A percentile compares a stretch with the other conserved stretches of the same genome.
Evolutionary conservation across 2,888 invertebrate genomes (phyloP).

Genomic region (Synanthedon formicaeformis): DNA sequence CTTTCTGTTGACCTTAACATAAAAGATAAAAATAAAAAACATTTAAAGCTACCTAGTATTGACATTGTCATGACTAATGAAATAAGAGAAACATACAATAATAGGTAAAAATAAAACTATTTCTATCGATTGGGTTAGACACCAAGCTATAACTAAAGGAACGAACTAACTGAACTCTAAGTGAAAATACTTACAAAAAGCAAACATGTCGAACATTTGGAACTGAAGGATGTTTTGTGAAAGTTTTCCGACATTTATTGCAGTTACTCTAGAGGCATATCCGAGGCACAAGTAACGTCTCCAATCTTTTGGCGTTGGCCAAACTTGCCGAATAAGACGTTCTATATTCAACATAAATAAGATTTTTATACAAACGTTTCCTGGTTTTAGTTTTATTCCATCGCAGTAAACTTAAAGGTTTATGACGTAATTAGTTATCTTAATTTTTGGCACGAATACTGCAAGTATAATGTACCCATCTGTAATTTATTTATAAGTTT

Average conservation of each 20-base stretch:
- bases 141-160: constrained; percentile 33
- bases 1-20: too few species aligned
- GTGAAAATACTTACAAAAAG: constrained; percentile 38
- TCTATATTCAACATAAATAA: constrained; percentile 8
- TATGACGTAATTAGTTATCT: neutral
- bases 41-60: too few species aligned
- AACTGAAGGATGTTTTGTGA: constrained; percentile 44
- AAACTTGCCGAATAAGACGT: constrained; percentile 22
- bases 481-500: too few species aligned
- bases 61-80: too few species aligned
- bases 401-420: neutral
- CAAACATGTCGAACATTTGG: constrained; percentile 43
- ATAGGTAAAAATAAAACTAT: constrained; percentile 11
- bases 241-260: constrained; percentile 54
- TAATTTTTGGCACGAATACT: neutral
- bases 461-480: neutral
- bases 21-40: too few species aligned
- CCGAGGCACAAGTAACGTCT: constrained; percentile 1
- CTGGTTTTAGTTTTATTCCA: neutral
- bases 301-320: constrained; percentile 9
- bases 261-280: constrained; percentile 22
- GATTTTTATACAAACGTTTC: neutral
- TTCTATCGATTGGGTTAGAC: constrained; percentile 30
- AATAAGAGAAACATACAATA: too few species aligned
- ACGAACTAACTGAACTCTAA: constrained; percentile 21